Conservation (phyloP, 2,113 vertebrate species). For the Gymnocephalus cernua region DNA sequence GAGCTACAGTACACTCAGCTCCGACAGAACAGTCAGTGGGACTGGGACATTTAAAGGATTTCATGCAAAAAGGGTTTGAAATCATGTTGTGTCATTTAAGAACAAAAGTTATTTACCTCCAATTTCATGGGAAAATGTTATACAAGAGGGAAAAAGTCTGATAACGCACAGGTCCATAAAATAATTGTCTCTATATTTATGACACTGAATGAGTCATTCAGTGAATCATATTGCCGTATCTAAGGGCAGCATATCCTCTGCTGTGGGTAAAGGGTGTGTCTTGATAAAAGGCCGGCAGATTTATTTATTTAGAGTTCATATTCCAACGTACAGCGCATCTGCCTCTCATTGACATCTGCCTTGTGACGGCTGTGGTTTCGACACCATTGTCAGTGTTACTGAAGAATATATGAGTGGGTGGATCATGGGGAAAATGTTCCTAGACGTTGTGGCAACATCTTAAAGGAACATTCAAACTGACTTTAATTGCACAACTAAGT, state of each 20-base stretch:
- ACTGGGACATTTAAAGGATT: background rate
- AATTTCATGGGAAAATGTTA: constrained; percentile 11
- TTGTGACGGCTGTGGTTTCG: constrained; percentile 38
- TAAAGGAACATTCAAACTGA: constrained; percentile 8
- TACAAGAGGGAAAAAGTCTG: constrained; percentile 14
- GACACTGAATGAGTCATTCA: constrained; percentile 16
- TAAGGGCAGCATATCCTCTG: constrained; percentile 14
- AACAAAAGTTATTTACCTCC: background rate
- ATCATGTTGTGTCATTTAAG: no score
- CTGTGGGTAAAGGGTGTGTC: constrained; percentile 37
- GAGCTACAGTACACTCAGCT: background rate
- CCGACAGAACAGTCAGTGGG: background rate
- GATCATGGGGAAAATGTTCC: constrained; percentile 40
- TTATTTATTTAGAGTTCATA: constrained; percentile 56
- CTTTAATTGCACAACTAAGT: background rate
- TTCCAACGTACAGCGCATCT: constrained; percentile 31
- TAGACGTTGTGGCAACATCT: constrained; percentile 21
- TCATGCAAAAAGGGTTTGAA: background rate
- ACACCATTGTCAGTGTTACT: background rate
- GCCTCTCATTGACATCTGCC: no score
- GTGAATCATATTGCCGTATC: background rate
- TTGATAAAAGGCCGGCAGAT: constrained; percentile 39
- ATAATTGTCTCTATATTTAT: constrained; percentile 40
- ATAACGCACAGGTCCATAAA: constrained; percentile 4
- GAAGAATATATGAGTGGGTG: constrained; percentile 15